Base-by-base conservation (phyloP, 2,113 vertebrate species). In the Spermophilus dauricus region DNA sequence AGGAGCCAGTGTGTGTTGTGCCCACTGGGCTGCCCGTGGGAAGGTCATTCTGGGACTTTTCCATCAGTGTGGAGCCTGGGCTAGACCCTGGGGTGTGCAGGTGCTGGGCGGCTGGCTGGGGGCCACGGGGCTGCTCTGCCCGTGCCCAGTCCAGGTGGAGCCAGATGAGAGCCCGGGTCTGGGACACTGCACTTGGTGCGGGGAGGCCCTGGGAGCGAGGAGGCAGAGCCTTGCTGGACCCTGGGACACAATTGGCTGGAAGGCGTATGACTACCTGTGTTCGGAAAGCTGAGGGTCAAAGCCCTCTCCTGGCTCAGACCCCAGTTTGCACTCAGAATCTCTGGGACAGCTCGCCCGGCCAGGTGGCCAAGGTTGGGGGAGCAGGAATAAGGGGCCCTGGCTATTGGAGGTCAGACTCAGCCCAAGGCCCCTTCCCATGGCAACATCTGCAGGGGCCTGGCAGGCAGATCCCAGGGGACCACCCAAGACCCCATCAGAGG, bases 21-120 rank as follows among this genome's bases (percentile, higher is more conserved):
- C 1, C 0, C 42, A 51, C 61, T 5, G 1, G 4, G 13, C 28
- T 11, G 22, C 37, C 13, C 8, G 22, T 16, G 70, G 77, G 11
- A n/a, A 24, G 48, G 70, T 73, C 3, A 32, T 39, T 83, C 34
- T 5, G 3, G 32, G 73, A 8, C 39, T 2, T 1, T 2, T 9
- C 11, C 77, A 20, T 61, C 16, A 2, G 13, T 0, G 77, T 1
- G 2, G 26, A 39, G 42, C 56, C 32, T 8, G 18, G 42, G 28
- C 5, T 0, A 63, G 30, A 18, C 2, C 26, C 26, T 39, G 30
- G 70, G 34, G 3, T 45, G 53, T 30, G 14, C 4, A 0, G 84
- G 65, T 17, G 20, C 48, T 1, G 8, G 34, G n/a, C 18, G 3
- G 14, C 22, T 8, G 0, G 4, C 12, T 26, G 86, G 32, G 28